Evolutionary conservation across 2,888 invertebrate species (phyloP).

Genomic region (Congeria kusceri): DNA sequence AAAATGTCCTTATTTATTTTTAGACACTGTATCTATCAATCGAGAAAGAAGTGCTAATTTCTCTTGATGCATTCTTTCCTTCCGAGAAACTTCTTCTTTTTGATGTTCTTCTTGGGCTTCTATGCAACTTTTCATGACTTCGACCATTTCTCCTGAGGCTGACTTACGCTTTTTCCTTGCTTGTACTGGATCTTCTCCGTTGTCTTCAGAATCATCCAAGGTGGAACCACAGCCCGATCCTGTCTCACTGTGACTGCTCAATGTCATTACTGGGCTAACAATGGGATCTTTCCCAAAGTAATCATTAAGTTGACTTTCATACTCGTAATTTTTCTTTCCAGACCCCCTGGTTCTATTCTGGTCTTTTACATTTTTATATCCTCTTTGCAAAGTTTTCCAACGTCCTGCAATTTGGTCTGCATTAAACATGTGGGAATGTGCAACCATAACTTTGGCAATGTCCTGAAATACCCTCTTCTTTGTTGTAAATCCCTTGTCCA

Average conservation of each 20-base stretch:
- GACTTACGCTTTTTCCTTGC: conserved; percentile 22
- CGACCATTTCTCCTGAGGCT: conserved; percentile 19
- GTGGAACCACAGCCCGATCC: conserved; percentile 13
- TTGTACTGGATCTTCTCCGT: conserved; percentile 21
- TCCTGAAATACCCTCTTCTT: conserved; percentile 29
- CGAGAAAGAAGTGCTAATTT: no score
- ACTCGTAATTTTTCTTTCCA: conserved; percentile 15
- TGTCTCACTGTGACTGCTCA: conserved; percentile 17
- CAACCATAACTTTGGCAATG: conserved; percentile 22
- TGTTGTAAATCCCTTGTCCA: conserved; percentile 24
- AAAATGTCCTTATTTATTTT: no score
- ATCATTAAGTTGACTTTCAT: conserved; percentile 23
- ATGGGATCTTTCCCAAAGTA: conserved; percentile 12
- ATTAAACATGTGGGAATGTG: conserved; percentile 13
- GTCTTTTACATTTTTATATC: conserved; percentile 21
- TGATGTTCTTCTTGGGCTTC: conserved; percentile 21
- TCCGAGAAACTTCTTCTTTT: conserved; percentile 20
- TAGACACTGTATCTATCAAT: no score
- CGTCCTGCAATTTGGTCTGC: conserved; percentile 22
- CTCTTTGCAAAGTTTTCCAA: conserved; percentile 28
- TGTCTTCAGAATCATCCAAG: conserved; percentile 18
- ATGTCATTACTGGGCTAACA: conserved; percentile 21
- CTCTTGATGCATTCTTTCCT: not conserved
- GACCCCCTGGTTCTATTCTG: conserved; percentile 15
- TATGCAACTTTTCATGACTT: conserved; percentile 16